Conservation (phyloP, 1,140 invertebrate species). For the Drosophila guanche region DNA sequence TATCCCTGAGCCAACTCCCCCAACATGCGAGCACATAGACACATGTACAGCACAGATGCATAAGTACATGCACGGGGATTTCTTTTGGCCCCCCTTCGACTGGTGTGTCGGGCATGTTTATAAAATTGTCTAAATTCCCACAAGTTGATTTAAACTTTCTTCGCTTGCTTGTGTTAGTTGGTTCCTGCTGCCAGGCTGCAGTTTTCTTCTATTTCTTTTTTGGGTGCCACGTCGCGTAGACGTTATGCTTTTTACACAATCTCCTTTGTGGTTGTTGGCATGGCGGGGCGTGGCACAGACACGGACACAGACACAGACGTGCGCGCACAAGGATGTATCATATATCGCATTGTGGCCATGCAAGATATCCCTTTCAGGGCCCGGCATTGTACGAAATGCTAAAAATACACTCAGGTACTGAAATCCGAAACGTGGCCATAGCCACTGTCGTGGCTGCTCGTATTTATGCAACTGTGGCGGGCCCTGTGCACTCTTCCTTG, state of each 20-base stretch:
- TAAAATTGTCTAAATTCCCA: slow-evolving; percentile 81
- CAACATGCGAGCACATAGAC: background rate
- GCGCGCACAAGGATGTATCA: slow-evolving; percentile 27
- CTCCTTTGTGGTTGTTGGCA: slow-evolving; percentile 47
- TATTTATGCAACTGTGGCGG: slow-evolving; percentile 63
- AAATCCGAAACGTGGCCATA: slow-evolving; percentile 47
- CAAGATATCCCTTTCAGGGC: slow-evolving; percentile 31
- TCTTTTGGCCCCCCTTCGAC: slow-evolving; percentile 18
- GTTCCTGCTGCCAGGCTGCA: slow-evolving; percentile 1
- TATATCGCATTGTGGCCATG: slow-evolving; percentile 49
- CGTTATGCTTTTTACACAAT: slow-evolving; percentile 70
- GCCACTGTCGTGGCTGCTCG: slow-evolving; percentile 23
- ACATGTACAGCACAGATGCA: slow-evolving; percentile 10
- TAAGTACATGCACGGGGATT: slow-evolving; percentile 28
- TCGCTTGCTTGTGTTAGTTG: slow-evolving; percentile 58
- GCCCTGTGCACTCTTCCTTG: slow-evolving; percentile 12
- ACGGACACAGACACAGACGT: slow-evolving; percentile 5
- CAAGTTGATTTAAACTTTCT: slow-evolving; percentile 80
- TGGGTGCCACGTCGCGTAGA: slow-evolving; percentile 70
- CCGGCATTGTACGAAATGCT: slow-evolving; percentile 66
- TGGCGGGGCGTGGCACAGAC: background rate
- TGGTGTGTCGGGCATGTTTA: slow-evolving; percentile 59
- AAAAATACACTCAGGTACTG: slow-evolving; percentile 78
- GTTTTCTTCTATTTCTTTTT: slow-evolving; percentile 12
- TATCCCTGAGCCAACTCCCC: slow-evolving; percentile 15